Percentiles rank a stretch among this genome's conserved stretches.
phyloP scores from a whole-genome alignment of 2,888 invertebrate genomes.

The Acanthosepion esculentum region DNA sequence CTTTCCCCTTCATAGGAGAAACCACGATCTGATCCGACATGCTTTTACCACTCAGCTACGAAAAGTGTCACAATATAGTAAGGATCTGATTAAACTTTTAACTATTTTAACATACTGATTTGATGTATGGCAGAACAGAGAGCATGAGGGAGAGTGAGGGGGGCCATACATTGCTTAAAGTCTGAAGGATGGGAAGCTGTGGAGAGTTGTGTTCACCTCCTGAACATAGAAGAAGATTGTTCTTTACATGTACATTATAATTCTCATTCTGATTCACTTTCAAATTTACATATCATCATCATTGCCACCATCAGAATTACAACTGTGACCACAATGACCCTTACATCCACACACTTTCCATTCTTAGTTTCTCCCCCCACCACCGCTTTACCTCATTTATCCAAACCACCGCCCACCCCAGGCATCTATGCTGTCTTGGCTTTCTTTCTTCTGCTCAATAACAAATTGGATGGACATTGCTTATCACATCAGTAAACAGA shows the following conservation, averaged over 20 bases:
- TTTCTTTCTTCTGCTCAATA: background rate
- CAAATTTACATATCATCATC: background rate
- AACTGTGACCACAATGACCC: background rate
- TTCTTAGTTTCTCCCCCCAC: background rate
- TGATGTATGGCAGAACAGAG: too few species aligned
- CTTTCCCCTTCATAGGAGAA: too few species aligned
- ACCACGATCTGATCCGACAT: too few species aligned
- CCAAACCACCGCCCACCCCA: background rate
- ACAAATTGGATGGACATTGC: conserved; percentile 33
- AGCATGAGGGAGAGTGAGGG: too few species aligned
- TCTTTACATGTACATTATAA: background rate
- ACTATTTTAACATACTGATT: too few species aligned
- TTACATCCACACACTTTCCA: too few species aligned
- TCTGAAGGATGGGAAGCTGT: too few species aligned
- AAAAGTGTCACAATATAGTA: too few species aligned
- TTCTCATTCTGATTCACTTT: background rate
- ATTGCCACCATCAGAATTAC: background rate
- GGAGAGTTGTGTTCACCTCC: too few species aligned
- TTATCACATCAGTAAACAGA: background rate
- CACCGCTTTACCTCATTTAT: background rate
- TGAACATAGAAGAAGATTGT: background rate
- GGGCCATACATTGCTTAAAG: too few species aligned
- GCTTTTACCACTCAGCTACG: too few species aligned
- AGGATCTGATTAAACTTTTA: too few species aligned
- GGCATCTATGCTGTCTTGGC: background rate